Evolutionary conservation across 2,888 invertebrate species (phyloP).

Genomic region (Sepioteuthis lessoniana): DNA sequence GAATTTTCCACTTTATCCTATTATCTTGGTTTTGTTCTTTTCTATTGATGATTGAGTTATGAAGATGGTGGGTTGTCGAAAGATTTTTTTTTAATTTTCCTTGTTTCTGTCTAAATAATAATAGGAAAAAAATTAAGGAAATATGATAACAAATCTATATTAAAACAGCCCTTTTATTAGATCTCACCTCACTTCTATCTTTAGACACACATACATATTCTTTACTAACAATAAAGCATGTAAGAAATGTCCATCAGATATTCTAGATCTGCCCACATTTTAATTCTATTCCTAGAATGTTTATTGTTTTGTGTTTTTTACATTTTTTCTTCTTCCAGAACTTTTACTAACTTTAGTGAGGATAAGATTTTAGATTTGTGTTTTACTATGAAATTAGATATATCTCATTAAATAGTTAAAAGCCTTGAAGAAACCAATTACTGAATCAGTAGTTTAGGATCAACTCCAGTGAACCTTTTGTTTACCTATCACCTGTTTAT

Average conservation of each 20-base stretch:
- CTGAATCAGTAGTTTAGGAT: neutral
- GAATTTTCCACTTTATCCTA: neutral
- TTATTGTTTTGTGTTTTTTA: neutral
- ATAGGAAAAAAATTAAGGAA: neutral
- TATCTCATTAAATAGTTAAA: too few species aligned
- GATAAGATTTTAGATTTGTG: too few species aligned
- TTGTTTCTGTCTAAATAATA: neutral
- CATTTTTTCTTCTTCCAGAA: neutral
- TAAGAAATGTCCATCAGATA: neutral
- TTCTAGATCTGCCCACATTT: conserved; percentile 18
- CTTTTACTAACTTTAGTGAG: neutral
- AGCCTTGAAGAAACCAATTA: neutral
- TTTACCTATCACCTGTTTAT: too few species aligned
- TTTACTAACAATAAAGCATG: neutral
- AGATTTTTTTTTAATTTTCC: neutral
- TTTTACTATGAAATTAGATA: too few species aligned
- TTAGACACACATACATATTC: neutral
- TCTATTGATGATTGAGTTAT: neutral
- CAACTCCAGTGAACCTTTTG: neutral
- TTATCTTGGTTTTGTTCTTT: neutral
- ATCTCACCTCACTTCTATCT: neutral
- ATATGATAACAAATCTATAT: neutral
- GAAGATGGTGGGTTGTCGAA: neutral
- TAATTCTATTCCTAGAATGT: neutral
- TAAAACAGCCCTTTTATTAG: neutral